Base-by-base conservation (phyloP, 2,797 vertebrate species). In the Eulemur albifrons region DNA sequence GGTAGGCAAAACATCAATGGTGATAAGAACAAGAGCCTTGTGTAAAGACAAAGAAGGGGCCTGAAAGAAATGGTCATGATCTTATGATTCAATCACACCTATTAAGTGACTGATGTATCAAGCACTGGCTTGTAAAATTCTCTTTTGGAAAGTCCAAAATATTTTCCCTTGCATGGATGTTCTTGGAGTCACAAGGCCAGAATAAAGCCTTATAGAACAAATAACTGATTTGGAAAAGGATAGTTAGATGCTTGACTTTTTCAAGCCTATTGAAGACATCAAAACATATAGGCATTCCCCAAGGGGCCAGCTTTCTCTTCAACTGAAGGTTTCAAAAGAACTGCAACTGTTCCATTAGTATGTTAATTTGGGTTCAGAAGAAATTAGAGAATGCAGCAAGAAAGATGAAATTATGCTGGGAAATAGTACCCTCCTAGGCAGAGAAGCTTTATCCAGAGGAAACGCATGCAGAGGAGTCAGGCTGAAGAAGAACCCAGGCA, bases 381-480 rank as follows among this genome's bases (percentile, higher is more conserved):
- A 97, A 75, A 86, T 98, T 96, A 90, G 95, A 98, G 93, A 95
- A 97, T 73, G 96, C 65, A 90, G 95, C 91, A 89, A 94, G 93
- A 61, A 85, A 98, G 98, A 98, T 89, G 97, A 93, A 97, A 96
- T 95, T 96, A 96, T 80, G 97, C 97, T 94, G 21, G 93, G 96
- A 95, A 92, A 87, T 32, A 97, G 90, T 50, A 45, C 82, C 89
- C 57, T 94, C 96, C 91, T 90, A 96, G 94, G 93, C 92, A 97
- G 97, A 94, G 96, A 95, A 97, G 92, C 93, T 95, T 97, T 25
- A 91, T 92, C 97, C 81, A 25, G 32, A 94, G 97, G 98, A 93
- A 92, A 86, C 17, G 98, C 98, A 98, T 98, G 98, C 98, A 98
- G 95, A 96, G 97, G 97, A 98, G 77, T 97, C 75, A n/a, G 98